Conservation (phyloP, 1,140 invertebrate species). For the Lethrus apterus region DNA sequence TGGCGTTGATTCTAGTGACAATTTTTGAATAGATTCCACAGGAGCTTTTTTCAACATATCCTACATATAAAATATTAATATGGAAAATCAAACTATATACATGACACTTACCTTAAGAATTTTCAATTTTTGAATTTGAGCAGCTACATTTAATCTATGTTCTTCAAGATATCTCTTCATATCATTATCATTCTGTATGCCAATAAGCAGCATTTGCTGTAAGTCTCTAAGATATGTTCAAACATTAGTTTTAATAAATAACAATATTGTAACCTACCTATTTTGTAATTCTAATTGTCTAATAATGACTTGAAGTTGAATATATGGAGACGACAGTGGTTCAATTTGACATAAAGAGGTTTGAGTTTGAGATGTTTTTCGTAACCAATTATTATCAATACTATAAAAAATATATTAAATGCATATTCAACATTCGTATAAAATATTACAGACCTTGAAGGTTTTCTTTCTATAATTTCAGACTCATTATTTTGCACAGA, state of each 20-base stretch:
- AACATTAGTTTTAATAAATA: constrained; percentile 12
- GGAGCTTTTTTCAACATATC: constrained; percentile 17
- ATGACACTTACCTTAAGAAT: constrained; percentile 44
- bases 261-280: constrained; percentile 37
- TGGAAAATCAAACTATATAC: constrained; percentile 3
- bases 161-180: constrained; percentile 45
- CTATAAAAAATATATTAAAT: constrained; percentile 6
- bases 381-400: constrained; percentile 7
- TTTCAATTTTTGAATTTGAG: constrained; percentile 53
- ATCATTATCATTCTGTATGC: constrained; percentile 36
- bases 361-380: too few relatives aligned
- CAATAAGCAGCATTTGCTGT: constrained; percentile 30
- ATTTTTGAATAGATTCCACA: constrained; percentile 9
- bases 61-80: constrained; percentile 17
- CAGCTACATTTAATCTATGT: constrained; percentile 47
- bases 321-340: constrained; percentile 33
- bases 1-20: constrained; percentile 34
- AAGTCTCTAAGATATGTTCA: constrained; percentile 27
- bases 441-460: constrained; percentile 2
- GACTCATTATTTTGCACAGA: constrained; percentile 19
- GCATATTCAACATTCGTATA: neutral
- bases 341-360: too few relatives aligned
- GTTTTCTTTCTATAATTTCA: constrained; percentile 6
- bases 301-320: constrained; percentile 54
- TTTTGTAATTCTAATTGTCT: constrained; percentile 54